Evolutionary conservation across 2,113 vertebrate genomes (phyloP).

Genomic region (Nothoprocta perdicaria): DNA sequence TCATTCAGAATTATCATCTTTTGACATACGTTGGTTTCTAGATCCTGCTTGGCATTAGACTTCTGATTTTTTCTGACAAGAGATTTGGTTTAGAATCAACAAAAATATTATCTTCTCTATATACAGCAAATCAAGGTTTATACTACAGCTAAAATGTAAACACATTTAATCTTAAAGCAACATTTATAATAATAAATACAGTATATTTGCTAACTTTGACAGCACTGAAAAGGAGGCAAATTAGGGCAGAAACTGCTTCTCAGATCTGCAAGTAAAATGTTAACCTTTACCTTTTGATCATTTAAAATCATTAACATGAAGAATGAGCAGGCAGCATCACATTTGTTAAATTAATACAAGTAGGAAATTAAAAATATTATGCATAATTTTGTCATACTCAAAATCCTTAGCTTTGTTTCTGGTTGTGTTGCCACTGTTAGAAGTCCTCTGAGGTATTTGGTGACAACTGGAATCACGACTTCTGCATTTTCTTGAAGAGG

Average conservation of each 20-base stretch:
- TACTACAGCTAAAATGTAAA: not conserved
- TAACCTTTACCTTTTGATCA: not conserved
- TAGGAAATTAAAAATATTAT: not conserved
- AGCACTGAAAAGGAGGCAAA: not conserved
- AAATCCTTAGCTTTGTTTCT: conserved; percentile 12
- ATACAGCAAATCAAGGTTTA: not conserved
- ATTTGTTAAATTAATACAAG: not conserved
- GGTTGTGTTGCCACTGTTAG: not conserved
- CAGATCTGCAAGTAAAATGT: not conserved
- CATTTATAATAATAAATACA: not conserved
- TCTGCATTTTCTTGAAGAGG: not conserved
- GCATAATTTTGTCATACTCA: not conserved
- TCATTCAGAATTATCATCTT: not conserved
- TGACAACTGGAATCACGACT: not conserved
- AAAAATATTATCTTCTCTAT: not conserved
- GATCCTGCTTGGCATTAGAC: not conserved
- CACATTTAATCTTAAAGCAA: not conserved
- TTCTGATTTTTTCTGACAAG: conserved; percentile 42
- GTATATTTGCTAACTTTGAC: not conserved
- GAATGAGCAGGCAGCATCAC: not conserved
- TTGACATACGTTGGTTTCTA: not conserved
- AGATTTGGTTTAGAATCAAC: conserved; percentile 44
- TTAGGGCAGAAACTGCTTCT: not conserved
- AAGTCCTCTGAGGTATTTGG: not conserved
- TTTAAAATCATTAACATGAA: not conserved